Percentiles rank a stretch among this genome's conserved stretches.
phyloP scores from a whole-genome alignment of 37 sponge, comb jelly and placozoan species.

The Tethya wilhelma region DNA sequence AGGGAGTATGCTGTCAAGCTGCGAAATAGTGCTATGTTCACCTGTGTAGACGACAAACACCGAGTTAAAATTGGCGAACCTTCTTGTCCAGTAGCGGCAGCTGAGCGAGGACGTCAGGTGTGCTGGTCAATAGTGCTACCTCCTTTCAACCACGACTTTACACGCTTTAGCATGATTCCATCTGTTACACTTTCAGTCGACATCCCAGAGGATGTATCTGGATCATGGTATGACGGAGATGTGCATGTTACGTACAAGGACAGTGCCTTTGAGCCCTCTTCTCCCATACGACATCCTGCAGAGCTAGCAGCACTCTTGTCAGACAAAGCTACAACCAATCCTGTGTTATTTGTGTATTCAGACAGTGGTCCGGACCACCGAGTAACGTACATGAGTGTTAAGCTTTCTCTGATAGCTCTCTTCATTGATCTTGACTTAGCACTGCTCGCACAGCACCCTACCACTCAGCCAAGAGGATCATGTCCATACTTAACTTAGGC shows the following conservation, averaged over 20 bases:
- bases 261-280: slow-evolving; percentile 51
- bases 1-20: slow-evolving; percentile 24
- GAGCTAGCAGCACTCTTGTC: slow-evolving; percentile 3
- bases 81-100: slow-evolving; percentile 50
- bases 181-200: slow-evolving; percentile 4
- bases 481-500: slow-evolving; percentile 42
- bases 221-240: slow-evolving; percentile 55
- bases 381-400: slow-evolving; percentile 27
- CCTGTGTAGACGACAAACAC: slow-evolving; percentile 59
- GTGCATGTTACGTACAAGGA: slow-evolving; percentile 33
- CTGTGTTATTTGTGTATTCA: slow-evolving; percentile 13
- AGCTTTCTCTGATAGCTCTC: slow-evolving; percentile 35
- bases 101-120: slow-evolving; percentile 32
- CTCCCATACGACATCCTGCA: slow-evolving; percentile 52
- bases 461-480: slow-evolving; percentile 36
- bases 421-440: slow-evolving; percentile 45
- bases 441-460: slow-evolving; percentile 44
- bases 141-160: slow-evolving; percentile 51
- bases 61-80: slow-evolving; percentile 59
- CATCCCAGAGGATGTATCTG: slow-evolving; percentile 31
- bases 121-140: not conserved
- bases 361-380: slow-evolving; percentile 28
- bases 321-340: not conserved
- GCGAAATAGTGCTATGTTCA: not conserved
- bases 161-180: slow-evolving; percentile 34